These are phyloP conservation scores for Pelmatolapia mariae DNA, from an alignment of 2,113 vertebrate genomes.

Conservation along the genomic window DNA sequence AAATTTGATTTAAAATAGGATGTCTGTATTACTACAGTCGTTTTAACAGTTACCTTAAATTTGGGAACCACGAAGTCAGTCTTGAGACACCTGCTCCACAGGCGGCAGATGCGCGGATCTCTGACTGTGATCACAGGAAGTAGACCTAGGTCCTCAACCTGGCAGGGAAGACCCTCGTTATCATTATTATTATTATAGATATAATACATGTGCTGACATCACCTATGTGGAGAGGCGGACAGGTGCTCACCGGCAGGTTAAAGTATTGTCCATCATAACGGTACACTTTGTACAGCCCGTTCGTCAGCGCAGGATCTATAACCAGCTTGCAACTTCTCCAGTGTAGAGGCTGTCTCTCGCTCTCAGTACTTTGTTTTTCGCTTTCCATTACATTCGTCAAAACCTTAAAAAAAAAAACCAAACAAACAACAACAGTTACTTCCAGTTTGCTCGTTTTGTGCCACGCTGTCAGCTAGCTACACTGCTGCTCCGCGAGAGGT, in stretches of 20 bases:
- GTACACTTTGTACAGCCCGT: slow-evolving; percentile 90
- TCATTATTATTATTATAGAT: not conserved
- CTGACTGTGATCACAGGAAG: slow-evolving; percentile 84
- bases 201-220: not conserved
- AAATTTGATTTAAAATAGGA: not conserved
- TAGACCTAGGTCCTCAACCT: slow-evolving; percentile 84
- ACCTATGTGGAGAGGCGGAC: not conserved
- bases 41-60: slow-evolving; percentile 79
- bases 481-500: not conserved
- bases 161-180: not conserved
- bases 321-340: slow-evolving; percentile 98
- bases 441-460: not conserved
- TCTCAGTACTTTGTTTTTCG: slow-evolving; percentile 77
- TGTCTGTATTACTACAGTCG: not conserved
- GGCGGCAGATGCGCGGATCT: slow-evolving; percentile 88
- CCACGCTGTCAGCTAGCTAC: not conserved
- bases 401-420: slow-evolving; percentile 60
- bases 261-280: slow-evolving; percentile 93
- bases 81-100: slow-evolving; percentile 89
- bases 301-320: slow-evolving; percentile 89
- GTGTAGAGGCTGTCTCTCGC: slow-evolving; percentile 82
- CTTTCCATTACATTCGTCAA: slow-evolving; percentile 94
- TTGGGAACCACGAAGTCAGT: slow-evolving; percentile 84
- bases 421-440: not conserved
- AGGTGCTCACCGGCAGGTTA: slow-evolving; percentile 84